These are phyloP conservation scores for Notiomystis cincta DNA, from an alignment of 2,113 vertebrate species.

Conservation along the genomic window DNA sequence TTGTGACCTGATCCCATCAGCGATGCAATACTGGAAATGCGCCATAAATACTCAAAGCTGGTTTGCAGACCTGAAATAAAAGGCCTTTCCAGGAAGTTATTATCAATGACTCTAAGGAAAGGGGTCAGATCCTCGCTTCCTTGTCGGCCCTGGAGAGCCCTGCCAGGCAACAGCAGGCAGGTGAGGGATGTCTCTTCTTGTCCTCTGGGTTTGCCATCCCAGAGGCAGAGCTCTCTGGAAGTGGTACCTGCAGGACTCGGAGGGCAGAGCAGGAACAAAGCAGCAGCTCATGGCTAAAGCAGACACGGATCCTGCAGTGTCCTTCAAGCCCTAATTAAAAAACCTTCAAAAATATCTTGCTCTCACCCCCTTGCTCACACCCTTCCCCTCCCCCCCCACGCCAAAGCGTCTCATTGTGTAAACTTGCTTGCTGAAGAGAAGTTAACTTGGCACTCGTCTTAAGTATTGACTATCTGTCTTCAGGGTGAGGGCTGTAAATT, in stretches of 20 bases:
- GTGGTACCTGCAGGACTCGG: not conserved
- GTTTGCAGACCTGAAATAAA: slow-evolving; percentile 50
- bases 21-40: slow-evolving; percentile 14
- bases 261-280: slow-evolving; percentile 17
- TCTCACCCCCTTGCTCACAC: not conserved
- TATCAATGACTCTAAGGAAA: slow-evolving; percentile 67
- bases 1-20: slow-evolving; percentile 47
- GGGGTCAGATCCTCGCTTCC: slow-evolving; percentile 61
- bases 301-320: not conserved
- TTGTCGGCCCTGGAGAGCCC: not conserved
- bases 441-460: slow-evolving; percentile 81
- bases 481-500: slow-evolving; percentile 92
- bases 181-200: not conserved
- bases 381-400: not conserved
- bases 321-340: slow-evolving; percentile 55
- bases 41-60: slow-evolving; percentile 36
- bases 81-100: slow-evolving; percentile 72
- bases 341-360: slow-evolving; percentile 19
- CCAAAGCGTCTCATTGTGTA: slow-evolving; percentile 63
- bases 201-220: not conserved
- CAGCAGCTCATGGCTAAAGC: not conserved
- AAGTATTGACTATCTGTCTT: slow-evolving; percentile 87
- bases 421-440: slow-evolving; percentile 77
- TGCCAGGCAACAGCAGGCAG: not conserved
- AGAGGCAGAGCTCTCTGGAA: not conserved